These are phyloP conservation scores for Spodoptera frugiperda DNA, from an alignment of 1,140 invertebrate genomes.

Conservation along the genomic window DNA sequence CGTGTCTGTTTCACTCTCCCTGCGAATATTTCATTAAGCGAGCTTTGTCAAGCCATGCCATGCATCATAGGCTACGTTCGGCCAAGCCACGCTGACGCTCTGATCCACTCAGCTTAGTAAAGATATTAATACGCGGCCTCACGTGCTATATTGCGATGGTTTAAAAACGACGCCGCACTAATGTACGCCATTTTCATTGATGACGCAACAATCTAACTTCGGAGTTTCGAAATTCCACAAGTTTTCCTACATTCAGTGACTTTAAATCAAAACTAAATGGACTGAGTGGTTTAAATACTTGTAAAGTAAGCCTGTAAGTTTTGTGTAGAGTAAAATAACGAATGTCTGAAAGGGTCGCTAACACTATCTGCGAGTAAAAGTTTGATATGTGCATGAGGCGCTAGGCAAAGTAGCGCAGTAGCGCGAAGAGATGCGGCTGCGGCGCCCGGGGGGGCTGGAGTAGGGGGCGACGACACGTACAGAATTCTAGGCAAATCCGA, in stretches of 20 bases:
- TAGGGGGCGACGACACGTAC: constrained; percentile 71
- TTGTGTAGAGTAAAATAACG: constrained; percentile 55
- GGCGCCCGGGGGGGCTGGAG: constrained; percentile 21
- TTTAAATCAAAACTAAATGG: neutral
- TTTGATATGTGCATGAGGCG: constrained; percentile 60
- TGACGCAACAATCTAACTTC: constrained; percentile 22
- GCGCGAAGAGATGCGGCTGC: constrained; percentile 53
- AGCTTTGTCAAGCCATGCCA: constrained; percentile 68
- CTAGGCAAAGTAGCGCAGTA: constrained; percentile 57
- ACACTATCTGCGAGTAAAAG: constrained; percentile 67
- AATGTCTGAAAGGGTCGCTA: constrained; percentile 63
- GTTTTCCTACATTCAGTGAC: neutral
- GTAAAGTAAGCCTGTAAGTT: neutral
- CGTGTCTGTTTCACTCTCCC: constrained; percentile 76
- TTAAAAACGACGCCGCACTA: constrained; percentile 39
- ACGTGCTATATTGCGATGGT: constrained; percentile 39
- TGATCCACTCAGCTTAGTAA: constrained; percentile 79
- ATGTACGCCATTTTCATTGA: constrained; percentile 35
- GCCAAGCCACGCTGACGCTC: constrained; percentile 70
- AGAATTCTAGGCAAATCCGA: constrained; percentile 77
- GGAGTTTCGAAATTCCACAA: neutral
- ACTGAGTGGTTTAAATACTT: neutral
- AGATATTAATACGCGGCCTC: constrained; percentile 75
- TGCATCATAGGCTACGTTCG: constrained; percentile 71
- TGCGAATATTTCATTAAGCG: constrained; percentile 84